A percentile compares a stretch with the other conserved stretches of the same genome.
Conservation (phyloP, 2,888 invertebrate species). For the Julus scanicus region DNA sequence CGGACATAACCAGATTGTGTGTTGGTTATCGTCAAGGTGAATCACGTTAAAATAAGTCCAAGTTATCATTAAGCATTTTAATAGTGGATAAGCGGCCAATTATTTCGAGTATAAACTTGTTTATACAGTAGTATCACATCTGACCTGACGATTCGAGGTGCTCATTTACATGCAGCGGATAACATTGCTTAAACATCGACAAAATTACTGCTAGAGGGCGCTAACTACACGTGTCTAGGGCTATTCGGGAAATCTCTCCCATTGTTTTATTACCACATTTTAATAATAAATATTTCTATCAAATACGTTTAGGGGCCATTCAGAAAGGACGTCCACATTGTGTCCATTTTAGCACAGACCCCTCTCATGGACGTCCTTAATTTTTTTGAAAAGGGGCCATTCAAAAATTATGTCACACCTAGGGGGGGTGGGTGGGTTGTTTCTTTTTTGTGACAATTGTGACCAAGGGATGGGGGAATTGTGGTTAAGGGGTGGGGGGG, state of each 20-base stretch:
- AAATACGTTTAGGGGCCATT: too few relatives aligned
- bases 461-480: too few relatives aligned
- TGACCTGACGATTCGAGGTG: conserved; percentile 25
- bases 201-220: neutral
- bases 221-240: neutral
- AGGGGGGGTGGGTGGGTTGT: too few relatives aligned
- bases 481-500: too few relatives aligned
- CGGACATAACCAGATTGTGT: neutral
- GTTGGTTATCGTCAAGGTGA: conserved; percentile 18
- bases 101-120: conserved; percentile 13
- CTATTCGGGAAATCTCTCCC: neutral
- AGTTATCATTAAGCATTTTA: conserved; percentile 8
- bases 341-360: too few relatives aligned
- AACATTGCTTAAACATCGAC: neutral
- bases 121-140: neutral
- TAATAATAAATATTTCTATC: too few relatives aligned
- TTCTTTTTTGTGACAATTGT: too few relatives aligned
- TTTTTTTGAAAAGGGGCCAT: too few relatives aligned
- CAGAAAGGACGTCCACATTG: too few relatives aligned
- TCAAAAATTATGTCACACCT: too few relatives aligned
- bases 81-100: neutral
- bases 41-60: neutral
- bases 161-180: neutral
- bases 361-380: too few relatives aligned
- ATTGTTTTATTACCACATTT: too few relatives aligned